Percentiles rank a stretch among this genome's conserved stretches.
Conservation (phyloP, 2,797 vertebrate species). For the Sciurus vulgaris region DNA sequence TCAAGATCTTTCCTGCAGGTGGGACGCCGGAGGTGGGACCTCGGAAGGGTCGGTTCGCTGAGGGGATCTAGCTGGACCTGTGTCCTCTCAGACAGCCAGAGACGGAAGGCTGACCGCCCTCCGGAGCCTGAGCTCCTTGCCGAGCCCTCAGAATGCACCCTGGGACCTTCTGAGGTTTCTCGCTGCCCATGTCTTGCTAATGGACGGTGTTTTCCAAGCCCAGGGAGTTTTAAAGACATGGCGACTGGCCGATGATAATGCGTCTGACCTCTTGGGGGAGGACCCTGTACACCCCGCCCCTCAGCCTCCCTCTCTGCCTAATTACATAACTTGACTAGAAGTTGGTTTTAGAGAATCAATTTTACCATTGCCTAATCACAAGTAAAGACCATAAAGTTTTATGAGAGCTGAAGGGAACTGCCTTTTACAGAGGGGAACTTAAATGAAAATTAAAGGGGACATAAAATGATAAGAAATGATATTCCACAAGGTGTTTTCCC, state of each 20-base stretch:
- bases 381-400: slow-evolving; percentile 82
- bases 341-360: slow-evolving; percentile 78
- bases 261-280: slow-evolving; percentile 67
- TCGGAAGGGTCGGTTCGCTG: slow-evolving; percentile 50
- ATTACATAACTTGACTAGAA: slow-evolving; percentile 74
- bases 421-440: slow-evolving; percentile 70
- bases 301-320: slow-evolving; percentile 62
- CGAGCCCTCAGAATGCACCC: slow-evolving; percentile 42
- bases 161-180: slow-evolving; percentile 75
- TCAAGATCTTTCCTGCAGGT: background rate
- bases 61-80: background rate
- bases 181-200: slow-evolving; percentile 67
- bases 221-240: slow-evolving; percentile 74
- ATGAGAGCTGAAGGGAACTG: slow-evolving; percentile 78
- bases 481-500: slow-evolving; percentile 73
- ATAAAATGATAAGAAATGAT: slow-evolving; percentile 78
- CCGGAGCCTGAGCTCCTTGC: slow-evolving; percentile 46
- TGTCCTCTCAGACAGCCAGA: slow-evolving; percentile 15
- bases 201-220: slow-evolving; percentile 70
- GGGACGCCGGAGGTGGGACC: background rate
- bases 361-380: slow-evolving; percentile 73
- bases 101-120: slow-evolving; percentile 62
- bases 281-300: slow-evolving; percentile 7
- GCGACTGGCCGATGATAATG: slow-evolving; percentile 68
- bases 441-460: slow-evolving; percentile 78